These are phyloP conservation scores for Leucopternis melanops DNA, from an alignment of 2,113 vertebrate genomes.

Conservation along the genomic window DNA sequence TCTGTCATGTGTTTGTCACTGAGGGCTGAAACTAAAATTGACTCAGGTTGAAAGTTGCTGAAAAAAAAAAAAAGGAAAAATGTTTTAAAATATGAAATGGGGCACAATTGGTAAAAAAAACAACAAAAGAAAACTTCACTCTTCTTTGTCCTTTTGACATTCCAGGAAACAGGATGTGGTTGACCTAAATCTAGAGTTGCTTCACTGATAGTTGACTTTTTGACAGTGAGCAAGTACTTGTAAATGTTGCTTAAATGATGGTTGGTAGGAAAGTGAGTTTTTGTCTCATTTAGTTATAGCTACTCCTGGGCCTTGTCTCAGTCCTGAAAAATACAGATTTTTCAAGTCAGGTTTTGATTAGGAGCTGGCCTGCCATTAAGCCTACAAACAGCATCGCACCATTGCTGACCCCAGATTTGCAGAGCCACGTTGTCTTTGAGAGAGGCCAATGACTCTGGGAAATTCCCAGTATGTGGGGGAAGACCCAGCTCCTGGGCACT, in stretches of 20 bases:
- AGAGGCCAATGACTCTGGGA: neutral
- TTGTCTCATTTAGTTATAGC: neutral
- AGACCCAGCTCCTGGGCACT: neutral
- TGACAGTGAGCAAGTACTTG: neutral
- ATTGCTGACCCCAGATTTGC: neutral
- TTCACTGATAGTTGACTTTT: neutral
- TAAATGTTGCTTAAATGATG: neutral
- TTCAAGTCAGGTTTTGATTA: neutral
- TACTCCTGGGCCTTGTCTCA: neutral
- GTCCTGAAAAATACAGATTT: neutral
- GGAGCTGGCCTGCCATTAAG: neutral
- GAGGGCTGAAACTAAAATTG: neutral
- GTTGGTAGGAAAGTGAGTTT: neutral
- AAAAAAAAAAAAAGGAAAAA: neutral
- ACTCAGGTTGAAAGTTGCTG: neutral
- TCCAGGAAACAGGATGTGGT: slow-evolving; percentile 58
- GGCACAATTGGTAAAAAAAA: neutral
- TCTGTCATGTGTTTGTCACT: neutral
- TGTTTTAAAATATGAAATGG: neutral
- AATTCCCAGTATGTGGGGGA: neutral
- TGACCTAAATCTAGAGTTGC: neutral
- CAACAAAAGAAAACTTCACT: neutral
- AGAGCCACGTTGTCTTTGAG: neutral
- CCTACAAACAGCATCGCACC: neutral
- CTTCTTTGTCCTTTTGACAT: neutral